Evolutionary conservation across 2,888 invertebrate genomes (phyloP), one percentile per base, ranked within the genome.

Genomic region (Automeris io): DNA sequence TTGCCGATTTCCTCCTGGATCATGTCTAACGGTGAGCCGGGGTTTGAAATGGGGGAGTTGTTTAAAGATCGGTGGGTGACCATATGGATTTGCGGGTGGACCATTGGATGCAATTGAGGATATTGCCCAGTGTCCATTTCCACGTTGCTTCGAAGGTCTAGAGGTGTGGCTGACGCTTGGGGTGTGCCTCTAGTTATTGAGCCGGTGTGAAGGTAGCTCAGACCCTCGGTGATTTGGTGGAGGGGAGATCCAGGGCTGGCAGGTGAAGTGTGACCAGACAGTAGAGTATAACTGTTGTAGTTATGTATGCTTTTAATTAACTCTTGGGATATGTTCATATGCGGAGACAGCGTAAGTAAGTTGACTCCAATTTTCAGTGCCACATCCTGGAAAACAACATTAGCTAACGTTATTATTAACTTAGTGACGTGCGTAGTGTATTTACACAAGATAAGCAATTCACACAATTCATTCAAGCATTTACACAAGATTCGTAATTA

Each of bases 191-290:
- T 45, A 0, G 82, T 83, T 38, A 94, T 94, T 2, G 93, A 93
- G 0, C 93, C 90, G 0, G 94, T 94, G 57, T 92, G 93, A 9
- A 93, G 72, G 25, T 91, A 93, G 59, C 93, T 93, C 3, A 94
- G 88, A 6, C 94, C 93, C 43, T 83, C 88, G 0, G 88, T 89
- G 33, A 89, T 90, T 57, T 92, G 92, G 60, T 92, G 92, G 33
- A 92, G 78, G 0, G 92, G 91, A 0, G 80, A 76, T 3, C 74
- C 72, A 11, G 81, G 60, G 46, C 64, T 57, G 19, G 57, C 71
- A 2, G 72, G 75, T 2, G 70, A 70, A 0, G 70, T 59, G 45
- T 71, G 71, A 0, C 70, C 70, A 12, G 71, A 66, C 5, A 66
- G 49, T 0, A 70, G 46, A 0, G 61, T 52, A 49, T 56, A 69